phyloP scores from a whole-genome alignment of 2,113 vertebrate genomes.

The Coregonus clupeaformis region DNA sequence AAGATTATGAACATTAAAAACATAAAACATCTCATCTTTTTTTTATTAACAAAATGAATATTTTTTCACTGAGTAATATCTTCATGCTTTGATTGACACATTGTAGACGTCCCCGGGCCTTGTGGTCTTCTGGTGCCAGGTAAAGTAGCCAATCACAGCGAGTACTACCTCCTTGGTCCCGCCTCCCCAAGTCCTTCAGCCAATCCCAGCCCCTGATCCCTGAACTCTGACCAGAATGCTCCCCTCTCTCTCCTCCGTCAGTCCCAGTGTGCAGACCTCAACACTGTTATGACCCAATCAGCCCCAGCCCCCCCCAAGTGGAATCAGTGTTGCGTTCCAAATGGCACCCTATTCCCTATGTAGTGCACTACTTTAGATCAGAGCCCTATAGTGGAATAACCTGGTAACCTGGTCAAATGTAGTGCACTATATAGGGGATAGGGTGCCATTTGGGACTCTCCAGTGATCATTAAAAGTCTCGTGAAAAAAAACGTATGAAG shows the following conservation, averaged over 20 bases:
- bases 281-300: no score
- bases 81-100: constrained; percentile 61
- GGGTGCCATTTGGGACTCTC: neutral
- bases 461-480: neutral
- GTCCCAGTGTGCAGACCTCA: constrained; percentile 40
- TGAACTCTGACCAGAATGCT: constrained; percentile 37
- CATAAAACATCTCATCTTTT: no score
- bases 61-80: constrained; percentile 47
- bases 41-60: no score
- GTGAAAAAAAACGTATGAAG: no score
- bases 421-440: no score
- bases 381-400: no score
- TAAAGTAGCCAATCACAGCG: constrained; percentile 77
- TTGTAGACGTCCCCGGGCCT: constrained; percentile 87
- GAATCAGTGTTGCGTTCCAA: no score
- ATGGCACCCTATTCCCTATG: no score
- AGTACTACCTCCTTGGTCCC: constrained; percentile 58
- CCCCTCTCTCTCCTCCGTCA: constrained; percentile 25
- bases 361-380: no score
- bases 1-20: no score
- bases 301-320: no score
- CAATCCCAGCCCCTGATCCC: constrained; percentile 37
- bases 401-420: no score
- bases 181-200: constrained; percentile 31
- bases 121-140: constrained; percentile 93